Evolutionary conservation across 2,888 invertebrate species (phyloP), one percentile per base, ranked within the genome.

Genomic region (Tetranychus piercei): DNA sequence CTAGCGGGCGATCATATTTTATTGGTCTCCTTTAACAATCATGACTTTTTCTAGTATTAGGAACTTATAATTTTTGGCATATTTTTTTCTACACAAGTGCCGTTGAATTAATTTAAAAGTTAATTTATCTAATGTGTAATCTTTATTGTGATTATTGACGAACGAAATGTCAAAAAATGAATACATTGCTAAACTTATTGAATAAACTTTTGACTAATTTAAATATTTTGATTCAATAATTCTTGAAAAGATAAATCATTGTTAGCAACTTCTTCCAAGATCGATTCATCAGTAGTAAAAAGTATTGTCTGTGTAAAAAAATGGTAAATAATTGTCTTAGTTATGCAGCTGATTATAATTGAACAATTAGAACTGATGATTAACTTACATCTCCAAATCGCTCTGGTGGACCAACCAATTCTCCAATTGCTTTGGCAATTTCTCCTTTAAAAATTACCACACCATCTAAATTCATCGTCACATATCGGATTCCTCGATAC

Each of bases 391-490:
- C 84, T 44, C 84, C 84, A 80, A 84, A 83, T 7, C 88, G 86
- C 77, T 88, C 86, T 44, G 89, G 85, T 8, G 86, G 86, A 55
- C 90, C 90, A 75, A 86, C 85, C 34, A 89, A 85, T 75, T 88
- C 88, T 3, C 91, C 91, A 80, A 88, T 88, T 7, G 91, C 89
- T 79, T 89, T 85, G 0, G 89, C 88, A 75, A 92, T 89, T 83
- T 92, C 91, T 1, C 92, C 92, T 79, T 87, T 86, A 82, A 92
- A 92, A 80, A 92, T 88, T 45, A 86, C 81, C 72, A 82, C 82
- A 20, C 87, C 87, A 81, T 91, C 90, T 75, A 91, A 81, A 92
- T 87, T 77, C 87, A 86, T 71, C 6, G 34, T n/a, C 11, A 71
- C 11, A 11, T n/a, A 20, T 34, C 87, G 87, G 7, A 88, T 89